A percentile compares a stretch with the other conserved stretches of the same genome.
Conservation (phyloP, 2,888 invertebrate genomes). For the Matsumyia berberina region DNA sequence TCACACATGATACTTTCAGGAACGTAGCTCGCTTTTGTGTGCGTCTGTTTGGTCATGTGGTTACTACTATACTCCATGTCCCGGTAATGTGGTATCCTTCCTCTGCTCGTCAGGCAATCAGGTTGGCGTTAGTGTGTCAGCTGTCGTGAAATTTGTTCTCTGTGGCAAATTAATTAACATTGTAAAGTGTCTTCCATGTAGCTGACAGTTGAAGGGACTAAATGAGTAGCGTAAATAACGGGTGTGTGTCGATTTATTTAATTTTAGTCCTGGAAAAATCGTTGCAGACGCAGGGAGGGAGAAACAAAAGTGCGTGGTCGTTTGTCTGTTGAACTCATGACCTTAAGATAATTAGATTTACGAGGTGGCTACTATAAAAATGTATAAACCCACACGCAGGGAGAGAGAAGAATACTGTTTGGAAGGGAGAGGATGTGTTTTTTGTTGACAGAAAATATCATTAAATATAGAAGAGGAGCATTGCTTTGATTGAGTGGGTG, state of each 20-base stretch:
- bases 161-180: conserved; percentile 49
- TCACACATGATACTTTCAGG: conserved; percentile 10
- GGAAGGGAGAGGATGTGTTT: no score
- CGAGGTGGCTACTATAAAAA: no score
- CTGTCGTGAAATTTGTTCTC: conserved; percentile 61
- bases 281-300: background rate
- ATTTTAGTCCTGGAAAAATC: background rate
- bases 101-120: conserved; percentile 4
- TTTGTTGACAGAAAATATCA: no score
- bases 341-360: conserved; percentile 1
- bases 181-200: conserved; percentile 32
- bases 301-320: no score
- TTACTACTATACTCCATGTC: background rate
- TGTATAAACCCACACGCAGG: no score
- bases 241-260: conserved; percentile 6
- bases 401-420: no score
- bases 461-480: no score
- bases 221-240: background rate
- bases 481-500: no score
- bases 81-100: conserved; percentile 33
- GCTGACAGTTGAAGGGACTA: conserved; percentile 25
- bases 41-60: background rate
- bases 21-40: no score
- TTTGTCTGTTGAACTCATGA: background rate
- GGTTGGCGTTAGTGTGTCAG: conserved; percentile 45